Percentiles rank a stretch among this genome's conserved stretches.
Evolutionary conservation across 1,140 invertebrate genomes (phyloP).

Genomic region (Eupeodes corollae): DNA sequence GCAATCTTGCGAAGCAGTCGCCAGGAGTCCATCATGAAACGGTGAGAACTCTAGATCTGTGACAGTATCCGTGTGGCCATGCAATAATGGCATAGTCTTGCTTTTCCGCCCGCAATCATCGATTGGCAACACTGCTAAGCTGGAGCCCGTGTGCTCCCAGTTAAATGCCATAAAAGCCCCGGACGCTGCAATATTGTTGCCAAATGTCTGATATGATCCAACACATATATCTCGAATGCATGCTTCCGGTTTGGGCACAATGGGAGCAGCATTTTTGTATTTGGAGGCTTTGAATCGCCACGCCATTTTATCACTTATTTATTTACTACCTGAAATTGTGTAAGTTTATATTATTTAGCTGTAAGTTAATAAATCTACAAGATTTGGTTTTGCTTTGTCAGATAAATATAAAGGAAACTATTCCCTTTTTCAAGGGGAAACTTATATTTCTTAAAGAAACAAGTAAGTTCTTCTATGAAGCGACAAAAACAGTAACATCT

Average conservation of each 20-base stretch:
- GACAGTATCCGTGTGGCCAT: slow-evolving; percentile 78
- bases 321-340: no score
- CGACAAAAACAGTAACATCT: no score
- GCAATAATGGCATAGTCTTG: slow-evolving; percentile 70
- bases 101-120: slow-evolving; percentile 77
- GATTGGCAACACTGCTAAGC: slow-evolving; percentile 72
- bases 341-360: no score
- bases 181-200: slow-evolving; percentile 86
- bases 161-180: slow-evolving; percentile 89
- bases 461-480: no score
- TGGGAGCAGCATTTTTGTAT: slow-evolving; percentile 91
- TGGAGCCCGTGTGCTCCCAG: slow-evolving; percentile 75
- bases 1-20: slow-evolving; percentile 84
- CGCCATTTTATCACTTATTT: slow-evolving; percentile 48
- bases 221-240: slow-evolving; percentile 82
- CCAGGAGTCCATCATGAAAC: slow-evolving; percentile 82
- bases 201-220: slow-evolving; percentile 82
- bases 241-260: slow-evolving; percentile 82
- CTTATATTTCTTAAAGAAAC: no score
- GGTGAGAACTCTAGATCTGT: slow-evolving; percentile 93
- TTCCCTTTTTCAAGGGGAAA: no score
- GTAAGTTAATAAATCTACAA: no score
- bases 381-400: no score
- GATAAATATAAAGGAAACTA: no score
- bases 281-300: slow-evolving; percentile 95